Conservation (phyloP, 53 echinoderm and acorn worm species). For the Paracentrotus lividus region DNA sequence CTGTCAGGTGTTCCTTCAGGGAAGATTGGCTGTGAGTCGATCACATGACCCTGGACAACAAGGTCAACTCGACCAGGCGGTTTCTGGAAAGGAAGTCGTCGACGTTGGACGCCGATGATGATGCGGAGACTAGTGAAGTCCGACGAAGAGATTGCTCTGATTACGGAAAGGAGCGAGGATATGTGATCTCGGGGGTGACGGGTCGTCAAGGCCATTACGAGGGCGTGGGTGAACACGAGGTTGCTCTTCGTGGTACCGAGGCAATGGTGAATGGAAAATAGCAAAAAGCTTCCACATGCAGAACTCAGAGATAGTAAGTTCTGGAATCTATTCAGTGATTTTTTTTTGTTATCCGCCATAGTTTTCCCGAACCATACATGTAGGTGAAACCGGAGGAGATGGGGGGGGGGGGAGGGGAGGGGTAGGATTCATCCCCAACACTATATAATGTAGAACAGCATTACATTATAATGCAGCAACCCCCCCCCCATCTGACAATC, state of each 20-base stretch:
- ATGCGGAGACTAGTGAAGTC: conserved; percentile 86
- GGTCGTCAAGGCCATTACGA: conserved; percentile 78
- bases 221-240: conserved; percentile 87
- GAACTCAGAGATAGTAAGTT: conserved; percentile 92
- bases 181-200: conserved; percentile 87
- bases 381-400: too few relatives aligned
- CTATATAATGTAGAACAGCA: too few relatives aligned
- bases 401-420: too few relatives aligned
- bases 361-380: too few relatives aligned
- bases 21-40: conserved; percentile 85
- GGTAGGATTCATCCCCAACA: too few relatives aligned
- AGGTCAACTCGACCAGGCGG: conserved; percentile 75
- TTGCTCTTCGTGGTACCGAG: conserved; percentile 76
- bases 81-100: conserved; percentile 70
- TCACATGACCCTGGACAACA: conserved; percentile 75
- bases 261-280: conserved; percentile 92
- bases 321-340: too few relatives aligned
- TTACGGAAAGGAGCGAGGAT: conserved; percentile 84
- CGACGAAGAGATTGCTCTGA: conserved; percentile 87
- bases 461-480: too few relatives aligned
- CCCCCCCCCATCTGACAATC: too few relatives aligned
- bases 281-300: conserved; percentile 75
- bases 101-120: conserved; percentile 90
- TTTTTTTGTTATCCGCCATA: too few relatives aligned
- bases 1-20: conserved; percentile 62